Evolutionary conservation across 1,140 invertebrate genomes (phyloP).

Genomic region (Drosophila bipectinata): DNA sequence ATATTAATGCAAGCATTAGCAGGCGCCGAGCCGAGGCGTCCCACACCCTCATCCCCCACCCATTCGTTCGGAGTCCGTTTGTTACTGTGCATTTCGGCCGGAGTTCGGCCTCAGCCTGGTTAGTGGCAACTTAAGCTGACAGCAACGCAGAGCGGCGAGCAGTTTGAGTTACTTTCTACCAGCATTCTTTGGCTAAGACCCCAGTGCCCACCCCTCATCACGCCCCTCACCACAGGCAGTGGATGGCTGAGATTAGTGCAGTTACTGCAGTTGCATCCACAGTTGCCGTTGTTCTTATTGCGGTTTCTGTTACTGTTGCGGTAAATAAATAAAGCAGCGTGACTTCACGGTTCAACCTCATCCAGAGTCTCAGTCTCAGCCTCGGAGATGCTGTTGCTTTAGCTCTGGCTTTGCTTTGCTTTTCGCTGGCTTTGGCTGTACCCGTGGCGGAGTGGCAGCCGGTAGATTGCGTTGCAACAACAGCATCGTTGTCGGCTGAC

Average conservation of each 20-base stretch:
- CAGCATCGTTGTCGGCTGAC: conserved; percentile 16
- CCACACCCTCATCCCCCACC: not conserved
- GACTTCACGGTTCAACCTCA: conserved; percentile 34
- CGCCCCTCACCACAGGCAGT: conserved; percentile 7
- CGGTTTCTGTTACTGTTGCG: conserved; percentile 72
- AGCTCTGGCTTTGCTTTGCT: not conserved
- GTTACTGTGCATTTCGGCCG: conserved; percentile 34
- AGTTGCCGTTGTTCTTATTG: conserved; percentile 76
- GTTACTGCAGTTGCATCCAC: conserved; percentile 44
- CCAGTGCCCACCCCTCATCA: conserved; percentile 3
- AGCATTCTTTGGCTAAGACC: conserved; percentile 49
- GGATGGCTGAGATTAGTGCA: conserved; percentile 46
- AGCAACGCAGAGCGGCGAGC: conserved; percentile 48
- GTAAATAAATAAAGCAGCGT: conserved; percentile 77
- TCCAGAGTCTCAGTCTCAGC: conserved; percentile 2
- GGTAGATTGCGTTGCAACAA: conserved; percentile 30
- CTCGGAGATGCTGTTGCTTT: not conserved
- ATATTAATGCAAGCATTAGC: conserved; percentile 78
- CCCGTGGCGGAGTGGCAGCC: conserved; percentile 30
- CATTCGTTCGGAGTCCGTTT: conserved; percentile 2
- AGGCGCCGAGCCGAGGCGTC: conserved; percentile 11
- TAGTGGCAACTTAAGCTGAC: conserved; percentile 73
- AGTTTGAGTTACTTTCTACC: conserved; percentile 77
- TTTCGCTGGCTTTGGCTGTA: conserved; percentile 14
- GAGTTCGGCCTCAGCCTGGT: conserved; percentile 38